Evolutionary conservation across 2,888 invertebrate genomes (phyloP).

Genomic region (Megalurothrips usitatus): DNA sequence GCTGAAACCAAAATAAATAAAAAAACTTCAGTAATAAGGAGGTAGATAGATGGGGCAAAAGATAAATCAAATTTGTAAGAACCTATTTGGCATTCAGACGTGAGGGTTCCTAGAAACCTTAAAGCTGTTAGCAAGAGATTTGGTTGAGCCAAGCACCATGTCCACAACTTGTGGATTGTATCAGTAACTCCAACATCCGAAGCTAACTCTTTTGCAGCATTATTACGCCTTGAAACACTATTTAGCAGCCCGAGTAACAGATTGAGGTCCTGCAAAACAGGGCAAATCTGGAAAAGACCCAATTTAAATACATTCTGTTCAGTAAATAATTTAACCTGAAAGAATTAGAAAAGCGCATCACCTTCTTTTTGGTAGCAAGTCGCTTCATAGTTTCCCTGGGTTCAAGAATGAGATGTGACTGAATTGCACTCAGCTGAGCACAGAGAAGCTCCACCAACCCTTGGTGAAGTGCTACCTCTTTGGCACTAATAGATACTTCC

Average conservation of each 20-base stretch:
- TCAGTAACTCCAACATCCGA: conserved; percentile 55
- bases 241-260: conserved; percentile 55
- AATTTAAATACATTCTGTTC: not conserved
- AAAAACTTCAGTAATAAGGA: no score
- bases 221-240: conserved; percentile 56
- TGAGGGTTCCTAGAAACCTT: conserved; percentile 58
- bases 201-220: conserved; percentile 53
- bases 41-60: not conserved
- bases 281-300: conserved; percentile 44
- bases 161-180: conserved; percentile 61
- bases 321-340: conserved; percentile 14
- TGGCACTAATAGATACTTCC: conserved; percentile 1
- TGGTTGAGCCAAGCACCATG: conserved; percentile 60
- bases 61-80: conserved; percentile 34
- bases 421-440: not conserved
- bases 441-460: not conserved
- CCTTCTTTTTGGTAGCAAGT: conserved; percentile 24
- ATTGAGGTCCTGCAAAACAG: conserved; percentile 55
- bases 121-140: conserved; percentile 52
- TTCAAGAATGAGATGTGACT: not conserved
- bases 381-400: not conserved
- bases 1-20: conserved; percentile 44
- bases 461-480: not conserved
- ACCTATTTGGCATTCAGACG: conserved; percentile 60
- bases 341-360: not conserved